Base-by-base conservation (phyloP, 2,797 vertebrate genomes). In the Decapterus maruadsi region DNA sequence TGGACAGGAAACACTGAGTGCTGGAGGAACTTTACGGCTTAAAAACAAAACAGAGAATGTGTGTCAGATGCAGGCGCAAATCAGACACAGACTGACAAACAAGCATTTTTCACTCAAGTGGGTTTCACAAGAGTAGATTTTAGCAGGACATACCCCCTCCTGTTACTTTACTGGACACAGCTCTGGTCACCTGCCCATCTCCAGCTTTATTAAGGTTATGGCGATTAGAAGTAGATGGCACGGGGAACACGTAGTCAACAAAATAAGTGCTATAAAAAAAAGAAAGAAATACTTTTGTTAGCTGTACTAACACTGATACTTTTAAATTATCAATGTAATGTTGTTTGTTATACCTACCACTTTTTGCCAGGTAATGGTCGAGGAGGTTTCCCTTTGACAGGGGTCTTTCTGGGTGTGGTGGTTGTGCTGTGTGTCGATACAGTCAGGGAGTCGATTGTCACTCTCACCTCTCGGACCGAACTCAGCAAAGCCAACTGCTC, bases 21-120 rank as follows among this genome's bases (percentile, higher is more conserved):
- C 60, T 98, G 97, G 19, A 97, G 94, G 89, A 99, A 99, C 69
- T 87, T 96, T 79, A 99, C 96, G 78, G 71, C 98, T 99, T 68
- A 89, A 94, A 69, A 63, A 87, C 72, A 86, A 82, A 77, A 55
- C 31, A 66, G 34, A n/a, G 1, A 69, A 5, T 19, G 8, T 8
- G 45, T 19, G 20, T 83, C n/a, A 73, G 31, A 57, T 16, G 36
- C 3, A n/a, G 61, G 69, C n/a, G 73, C 6, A 85, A 56, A 74
- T 17, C 7, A 2, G 2, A n/a, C 45, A 6, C 10, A 61, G 29
- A 45, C 12, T 26, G 8, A n/a, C 2, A 45, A 22, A 17, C 2
- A n/a, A 8, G 13, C 1, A 17, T n/a, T n/a, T 65, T 48, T 68
- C 22, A 43, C 34, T 51, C 13, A 12, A 1, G 34, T 48, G 4